Conservation (phyloP, 2,888 invertebrate species). For the Oxytorus armatus region DNA sequence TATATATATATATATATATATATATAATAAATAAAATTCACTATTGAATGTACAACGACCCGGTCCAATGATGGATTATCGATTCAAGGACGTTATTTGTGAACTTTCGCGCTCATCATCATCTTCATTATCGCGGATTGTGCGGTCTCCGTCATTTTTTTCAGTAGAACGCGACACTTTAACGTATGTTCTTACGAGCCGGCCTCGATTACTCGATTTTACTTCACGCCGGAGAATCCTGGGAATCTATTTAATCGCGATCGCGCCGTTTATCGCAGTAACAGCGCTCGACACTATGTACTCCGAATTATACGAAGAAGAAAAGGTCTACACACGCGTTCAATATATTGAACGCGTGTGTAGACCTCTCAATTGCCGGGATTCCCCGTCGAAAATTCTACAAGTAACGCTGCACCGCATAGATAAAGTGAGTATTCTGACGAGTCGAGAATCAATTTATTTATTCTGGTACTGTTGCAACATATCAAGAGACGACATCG, state of each 20-base stretch:
- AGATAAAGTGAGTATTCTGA: not conserved
- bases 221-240: conserved; percentile 15
- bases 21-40: no score
- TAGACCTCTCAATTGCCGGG: conserved; percentile 59
- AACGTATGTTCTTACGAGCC: no score
- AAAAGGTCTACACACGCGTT: conserved; percentile 26
- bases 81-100: conserved; percentile 43
- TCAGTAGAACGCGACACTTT: no score
- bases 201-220: conserved; percentile 5
- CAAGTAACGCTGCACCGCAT: no score
- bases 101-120: conserved; percentile 11
- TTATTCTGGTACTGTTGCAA: conserved; percentile 17
- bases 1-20: no score
- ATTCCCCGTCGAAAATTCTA: conserved; percentile 55
- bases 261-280: conserved; percentile 4
- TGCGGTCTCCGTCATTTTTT: conserved; percentile 39
- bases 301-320: conserved; percentile 40
- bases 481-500: conserved; percentile 40
- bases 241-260: conserved; percentile 31
- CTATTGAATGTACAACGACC: conserved; percentile 65
- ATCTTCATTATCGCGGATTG: conserved; percentile 11
- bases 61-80: conserved; percentile 38
- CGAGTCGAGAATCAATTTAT: conserved; percentile 52
- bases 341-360: not conserved
- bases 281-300: not conserved